A percentile compares a stretch with the other conserved stretches of the same genome.
Conservation (phyloP, 2,888 invertebrate genomes). For the Hyposoter didymator region DNA sequence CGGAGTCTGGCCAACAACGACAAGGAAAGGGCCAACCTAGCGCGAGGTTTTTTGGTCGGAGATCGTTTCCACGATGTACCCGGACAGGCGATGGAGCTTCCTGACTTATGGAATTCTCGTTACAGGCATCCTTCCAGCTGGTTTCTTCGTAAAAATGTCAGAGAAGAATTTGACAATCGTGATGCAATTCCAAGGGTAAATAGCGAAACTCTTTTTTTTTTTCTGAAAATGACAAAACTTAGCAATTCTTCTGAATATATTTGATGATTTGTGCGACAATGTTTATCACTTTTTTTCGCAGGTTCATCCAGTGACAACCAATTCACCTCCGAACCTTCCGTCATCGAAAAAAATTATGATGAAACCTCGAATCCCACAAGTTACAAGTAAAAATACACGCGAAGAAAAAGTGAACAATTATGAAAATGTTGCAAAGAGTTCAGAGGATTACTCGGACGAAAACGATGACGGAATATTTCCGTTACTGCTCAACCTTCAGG, state of each 20-base stretch:
- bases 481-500: conserved; percentile 57
- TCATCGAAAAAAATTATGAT: conserved; percentile 2
- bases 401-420: neutral
- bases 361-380: neutral
- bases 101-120: conserved; percentile 53
- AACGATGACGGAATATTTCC: conserved; percentile 50
- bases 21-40: neutral
- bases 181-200: conserved; percentile 21
- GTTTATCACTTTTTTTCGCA: conserved; percentile 15
- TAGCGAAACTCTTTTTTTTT: neutral
- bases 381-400: neutral
- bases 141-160: conserved; percentile 24
- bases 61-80: conserved; percentile 42
- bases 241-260: neutral
- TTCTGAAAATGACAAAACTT: neutral
- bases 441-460: conserved; percentile 13
- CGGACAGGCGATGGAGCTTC: conserved; percentile 43
- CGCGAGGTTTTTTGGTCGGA: conserved; percentile 1
- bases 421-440: neutral
- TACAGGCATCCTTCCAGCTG: conserved; percentile 45
- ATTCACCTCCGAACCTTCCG: neutral
- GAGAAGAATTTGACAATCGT: neutral
- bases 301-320: conserved; percentile 26
- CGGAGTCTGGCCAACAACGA: neutral
- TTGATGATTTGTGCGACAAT: neutral